phyloP scores from a whole-genome alignment of 2,113 vertebrate genomes.

The Apistogramma diplotaenia region DNA sequence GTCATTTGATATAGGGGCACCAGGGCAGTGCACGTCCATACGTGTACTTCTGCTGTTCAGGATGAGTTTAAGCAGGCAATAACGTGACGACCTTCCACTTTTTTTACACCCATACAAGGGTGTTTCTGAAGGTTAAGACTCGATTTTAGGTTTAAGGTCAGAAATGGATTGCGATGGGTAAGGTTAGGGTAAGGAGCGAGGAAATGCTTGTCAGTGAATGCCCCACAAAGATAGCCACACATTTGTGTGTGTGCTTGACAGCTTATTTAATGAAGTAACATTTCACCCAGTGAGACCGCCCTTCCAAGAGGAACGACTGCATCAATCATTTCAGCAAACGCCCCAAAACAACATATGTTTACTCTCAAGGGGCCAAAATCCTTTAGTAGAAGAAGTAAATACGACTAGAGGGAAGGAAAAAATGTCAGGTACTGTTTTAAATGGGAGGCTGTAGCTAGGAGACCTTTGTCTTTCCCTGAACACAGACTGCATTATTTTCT shows the following conservation, averaged over 20 bases:
- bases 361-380: not conserved
- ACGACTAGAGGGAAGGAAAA: not conserved
- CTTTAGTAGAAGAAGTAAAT: not conserved
- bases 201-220: not conserved
- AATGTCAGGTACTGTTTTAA: not conserved
- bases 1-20: not conserved
- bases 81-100: not conserved
- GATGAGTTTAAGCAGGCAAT: not conserved
- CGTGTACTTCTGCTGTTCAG: not conserved
- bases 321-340: not conserved
- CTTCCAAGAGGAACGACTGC: not conserved
- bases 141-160: not conserved
- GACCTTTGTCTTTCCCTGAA: not conserved
- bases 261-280: not conserved
- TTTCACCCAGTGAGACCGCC: not conserved
- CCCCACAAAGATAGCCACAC: not conserved
- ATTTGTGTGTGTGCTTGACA: not conserved
- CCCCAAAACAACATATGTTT: not conserved
- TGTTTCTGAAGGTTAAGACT: not conserved
- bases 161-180: not conserved
- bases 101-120: not conserved
- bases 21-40: not conserved
- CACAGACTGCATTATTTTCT: not conserved
- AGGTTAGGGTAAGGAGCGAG: not conserved
- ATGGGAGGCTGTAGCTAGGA: not conserved